Base-by-base conservation (phyloP, 2,113 vertebrate species). In the Neopipo cinnamomea region DNA sequence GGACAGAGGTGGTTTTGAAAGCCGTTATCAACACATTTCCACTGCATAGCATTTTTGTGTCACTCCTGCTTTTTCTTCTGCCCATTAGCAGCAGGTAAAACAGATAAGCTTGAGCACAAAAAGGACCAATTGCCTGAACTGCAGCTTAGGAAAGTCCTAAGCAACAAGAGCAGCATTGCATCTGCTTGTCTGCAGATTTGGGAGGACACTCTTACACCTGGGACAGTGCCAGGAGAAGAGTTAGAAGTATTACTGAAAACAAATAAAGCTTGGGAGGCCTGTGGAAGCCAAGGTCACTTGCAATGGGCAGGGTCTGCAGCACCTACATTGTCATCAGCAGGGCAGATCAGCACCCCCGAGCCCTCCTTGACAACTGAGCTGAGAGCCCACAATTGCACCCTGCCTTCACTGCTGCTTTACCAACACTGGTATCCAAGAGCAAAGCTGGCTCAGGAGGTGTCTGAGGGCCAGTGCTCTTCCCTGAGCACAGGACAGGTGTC, bases 361-460 rank as follows among this genome's bases (percentile, higher is more conserved):
- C 10, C 39, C 76, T 61, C 35, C 61, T 37, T 31, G 28, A 14
- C 33, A 44, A 20, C 52, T 4, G 11, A 56, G 27, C 58, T 28
- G 74, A 28, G 42, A 61, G 33, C 39, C n/a, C 46, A 37, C 44
- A 7, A 35, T 0, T 28, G 37, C 4, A 6, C 37, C 2, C 1
- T 44, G 68, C 37, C 61, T 66, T 79, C 37, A 2, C 47, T 87
- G 73, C 50, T 66, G 84, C 72, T 80, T 31, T 61, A 53, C 55
- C 68, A 63, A 10, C 1, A 21, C 39, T 53, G 35, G 11, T 9
- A 20, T 7, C 50, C 77, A 3, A 9, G 35, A 78, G 55, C 53
- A 35, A 74, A 91, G 14, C 11, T 44, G 31, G 21, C 70, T 78
- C 42, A 59, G 77, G 35, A 47, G 3, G 0, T 14, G 12, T 63